Evolutionary conservation across 2,113 vertebrate genomes (phyloP).

Genomic region (Pluvialis apricaria): DNA sequence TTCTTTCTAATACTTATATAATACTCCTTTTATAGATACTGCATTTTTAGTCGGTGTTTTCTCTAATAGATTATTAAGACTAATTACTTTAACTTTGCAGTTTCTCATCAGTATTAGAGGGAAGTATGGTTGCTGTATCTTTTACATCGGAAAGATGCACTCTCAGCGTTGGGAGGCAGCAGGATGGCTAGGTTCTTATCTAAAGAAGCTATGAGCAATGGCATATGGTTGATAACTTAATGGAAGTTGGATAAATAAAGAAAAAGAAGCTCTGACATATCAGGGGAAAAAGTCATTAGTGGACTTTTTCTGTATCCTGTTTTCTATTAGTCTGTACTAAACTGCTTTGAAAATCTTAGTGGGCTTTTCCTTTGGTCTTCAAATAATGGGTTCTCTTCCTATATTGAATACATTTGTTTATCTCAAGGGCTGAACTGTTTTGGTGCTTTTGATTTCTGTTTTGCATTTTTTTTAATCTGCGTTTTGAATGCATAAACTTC

Average conservation of each 20-base stretch:
- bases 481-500: background rate
- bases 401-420: conserved; percentile 58
- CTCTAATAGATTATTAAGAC: background rate
- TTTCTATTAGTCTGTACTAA: conserved; percentile 58
- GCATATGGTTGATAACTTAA: conserved; percentile 63
- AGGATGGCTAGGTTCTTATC: conserved; percentile 46
- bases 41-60: background rate
- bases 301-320: conserved; percentile 54
- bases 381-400: background rate
- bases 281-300: conserved; percentile 53
- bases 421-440: conserved; percentile 51
- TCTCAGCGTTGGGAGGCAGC: conserved; percentile 2
- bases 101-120: background rate
- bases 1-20: background rate
- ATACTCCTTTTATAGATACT: background rate
- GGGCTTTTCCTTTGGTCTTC: conserved; percentile 57
- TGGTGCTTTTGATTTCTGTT: conserved; percentile 49
- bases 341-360: conserved; percentile 61
- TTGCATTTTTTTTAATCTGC: conserved; percentile 6
- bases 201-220: conserved; percentile 50
- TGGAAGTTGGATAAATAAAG: conserved; percentile 64
- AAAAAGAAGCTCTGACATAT: conserved; percentile 48
- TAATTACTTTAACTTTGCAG: background rate
- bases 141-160: conserved; percentile 16
- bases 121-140: background rate